phyloP scores from a whole-genome alignment of 2,113 vertebrate genomes.

The Antechinus stuartii region DNA sequence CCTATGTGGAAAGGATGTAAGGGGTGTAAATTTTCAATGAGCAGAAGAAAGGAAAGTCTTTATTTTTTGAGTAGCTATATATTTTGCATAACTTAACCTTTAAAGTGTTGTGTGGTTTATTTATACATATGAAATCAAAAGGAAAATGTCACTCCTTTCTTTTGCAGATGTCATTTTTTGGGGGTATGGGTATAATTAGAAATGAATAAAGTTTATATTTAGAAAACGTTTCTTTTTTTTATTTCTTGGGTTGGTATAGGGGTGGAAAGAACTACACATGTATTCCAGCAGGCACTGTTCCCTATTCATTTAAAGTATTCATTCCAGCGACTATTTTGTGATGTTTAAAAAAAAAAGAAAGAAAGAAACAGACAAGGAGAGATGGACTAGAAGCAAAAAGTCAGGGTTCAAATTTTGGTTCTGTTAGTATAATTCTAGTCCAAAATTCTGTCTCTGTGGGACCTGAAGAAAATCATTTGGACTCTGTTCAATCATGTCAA shows the following conservation, averaged over 20 bases:
- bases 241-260: constrained; percentile 5
- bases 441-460: neutral
- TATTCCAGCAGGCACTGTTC: constrained; percentile 52
- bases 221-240: constrained; percentile 48
- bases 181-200: constrained; percentile 76
- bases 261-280: constrained; percentile 33
- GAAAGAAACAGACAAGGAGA: neutral
- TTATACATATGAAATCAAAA: constrained; percentile 82
- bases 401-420: neutral
- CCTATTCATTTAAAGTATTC: constrained; percentile 1
- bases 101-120: constrained; percentile 85
- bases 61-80: constrained; percentile 73
- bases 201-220: constrained; percentile 55
- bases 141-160: constrained; percentile 83
- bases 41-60: constrained; percentile 66
- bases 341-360: neutral
- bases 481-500: neutral
- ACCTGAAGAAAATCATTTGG: neutral
- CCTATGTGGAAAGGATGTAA: constrained; percentile 64
- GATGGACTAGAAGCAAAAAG: constrained; percentile 7
- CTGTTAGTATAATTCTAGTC: neutral
- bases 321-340: neutral
- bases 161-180: constrained; percentile 82
- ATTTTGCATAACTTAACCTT: constrained; percentile 87
- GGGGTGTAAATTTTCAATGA: constrained; percentile 67